phyloP scores from a whole-genome alignment of 2,888 invertebrate species.

The Homarus gammarus region DNA sequence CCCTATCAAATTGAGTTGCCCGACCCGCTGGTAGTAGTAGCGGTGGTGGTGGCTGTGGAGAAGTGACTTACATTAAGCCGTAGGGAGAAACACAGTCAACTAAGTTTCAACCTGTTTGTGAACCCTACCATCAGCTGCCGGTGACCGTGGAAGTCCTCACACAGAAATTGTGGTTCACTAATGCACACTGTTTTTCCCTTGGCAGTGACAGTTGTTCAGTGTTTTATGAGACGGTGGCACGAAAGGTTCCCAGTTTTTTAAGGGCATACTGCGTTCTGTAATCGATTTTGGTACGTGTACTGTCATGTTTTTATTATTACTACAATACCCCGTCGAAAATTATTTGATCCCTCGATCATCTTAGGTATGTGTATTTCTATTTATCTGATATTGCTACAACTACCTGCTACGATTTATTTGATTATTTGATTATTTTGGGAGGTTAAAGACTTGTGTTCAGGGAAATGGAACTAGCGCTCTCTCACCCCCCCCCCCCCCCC shows the following conservation, averaged over 20 bases:
- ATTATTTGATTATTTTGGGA: too few relatives aligned
- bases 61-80: not conserved
- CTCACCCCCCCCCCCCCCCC: too few relatives aligned
- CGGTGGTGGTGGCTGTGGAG: too few relatives aligned
- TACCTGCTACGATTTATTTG: not conserved
- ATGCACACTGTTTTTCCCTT: not conserved
- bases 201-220: not conserved
- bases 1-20: not conserved
- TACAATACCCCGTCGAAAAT: not conserved
- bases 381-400: not conserved
- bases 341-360: not conserved
- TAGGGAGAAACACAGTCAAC: not conserved
- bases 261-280: constrained; percentile 1
- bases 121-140: not conserved
- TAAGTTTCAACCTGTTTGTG: not conserved
- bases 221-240: not conserved
- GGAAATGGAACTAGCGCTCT: too few relatives aligned
- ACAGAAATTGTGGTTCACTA: not conserved
- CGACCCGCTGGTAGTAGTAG: too few relatives aligned
- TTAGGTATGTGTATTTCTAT: not conserved
- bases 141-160: not conserved
- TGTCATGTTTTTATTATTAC: not conserved
- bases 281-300: not conserved
- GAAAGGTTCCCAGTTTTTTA: not conserved
- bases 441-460: too few relatives aligned